Conservation (phyloP, 2,113 vertebrate genomes). For the Saccopteryx leptura region DNA sequence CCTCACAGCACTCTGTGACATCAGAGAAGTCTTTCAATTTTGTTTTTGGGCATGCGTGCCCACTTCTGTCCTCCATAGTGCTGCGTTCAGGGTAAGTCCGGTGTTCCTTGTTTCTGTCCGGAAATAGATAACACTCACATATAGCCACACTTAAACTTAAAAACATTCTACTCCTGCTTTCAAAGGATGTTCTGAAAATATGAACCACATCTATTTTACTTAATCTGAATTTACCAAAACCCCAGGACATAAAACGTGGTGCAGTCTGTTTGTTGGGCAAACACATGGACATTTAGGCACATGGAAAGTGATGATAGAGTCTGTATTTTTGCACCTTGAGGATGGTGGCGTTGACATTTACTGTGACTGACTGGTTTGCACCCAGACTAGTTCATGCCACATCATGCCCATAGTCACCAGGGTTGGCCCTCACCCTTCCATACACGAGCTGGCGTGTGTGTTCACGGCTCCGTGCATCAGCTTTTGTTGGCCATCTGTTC, state of each 20-base stretch:
- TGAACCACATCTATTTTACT: neutral
- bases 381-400: fast-evolving
- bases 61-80: neutral
- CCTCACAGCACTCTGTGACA: neutral
- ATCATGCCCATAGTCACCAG: neutral
- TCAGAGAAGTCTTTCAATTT: conserved; percentile 28
- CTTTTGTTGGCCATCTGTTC: neutral
- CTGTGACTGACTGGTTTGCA: neutral
- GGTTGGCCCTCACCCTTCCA: neutral
- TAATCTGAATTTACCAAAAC: neutral
- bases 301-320: neutral
- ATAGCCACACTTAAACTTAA: neutral
- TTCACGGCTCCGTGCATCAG: neutral
- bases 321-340: neutral
- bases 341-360: neutral
- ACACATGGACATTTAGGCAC: neutral
- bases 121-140: conserved; percentile 4
- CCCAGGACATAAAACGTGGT: neutral
- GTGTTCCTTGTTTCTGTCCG: neutral
- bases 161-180: neutral
- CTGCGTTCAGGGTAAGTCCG: neutral
- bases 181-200: conserved; percentile 49
- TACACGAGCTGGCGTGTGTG: fast-evolving
- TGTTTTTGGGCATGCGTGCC: neutral
- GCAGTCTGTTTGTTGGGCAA: neutral